These are phyloP conservation scores for Pangasius krempfi DNA, from an alignment of 2,797 vertebrate genomes.

Conservation along the genomic window DNA sequence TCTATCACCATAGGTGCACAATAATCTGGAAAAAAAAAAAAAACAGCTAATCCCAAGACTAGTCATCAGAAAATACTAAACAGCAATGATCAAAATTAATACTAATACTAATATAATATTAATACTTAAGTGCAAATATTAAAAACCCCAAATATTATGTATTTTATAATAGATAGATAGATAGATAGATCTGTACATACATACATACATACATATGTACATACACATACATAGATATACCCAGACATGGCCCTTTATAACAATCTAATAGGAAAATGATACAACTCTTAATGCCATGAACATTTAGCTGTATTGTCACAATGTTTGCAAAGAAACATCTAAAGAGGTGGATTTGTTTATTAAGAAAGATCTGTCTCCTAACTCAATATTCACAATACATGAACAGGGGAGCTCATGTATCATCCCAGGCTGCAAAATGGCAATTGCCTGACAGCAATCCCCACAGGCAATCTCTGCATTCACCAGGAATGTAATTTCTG, in stretches of 20 bases:
- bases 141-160: not conserved
- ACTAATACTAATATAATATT: too few relatives aligned
- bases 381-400: conserved; percentile 51
- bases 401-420: conserved; percentile 53
- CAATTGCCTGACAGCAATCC: conserved; percentile 51
- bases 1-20: not conserved
- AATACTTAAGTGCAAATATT: not conserved
- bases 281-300: conserved; percentile 2
- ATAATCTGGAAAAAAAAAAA: not conserved
- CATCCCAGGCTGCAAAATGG: conserved; percentile 43
- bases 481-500: conserved; percentile 45
- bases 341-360: conserved; percentile 47
- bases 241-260: not conserved
- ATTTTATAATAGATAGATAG: not conserved
- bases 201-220: not conserved
- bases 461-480: conserved; percentile 50
- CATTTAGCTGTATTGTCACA: conserved; percentile 19
- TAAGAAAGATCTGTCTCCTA: conserved; percentile 52
- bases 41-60: not conserved
- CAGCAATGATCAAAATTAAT: not conserved
- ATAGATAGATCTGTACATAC: not conserved
- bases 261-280: conserved; percentile 3
- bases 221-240: not conserved
- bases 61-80: not conserved
- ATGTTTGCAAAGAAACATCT: conserved; percentile 36